These are phyloP conservation scores for Serranus cabrilla DNA, from an alignment of 2,797 vertebrate species.

Conservation along the genomic window DNA sequence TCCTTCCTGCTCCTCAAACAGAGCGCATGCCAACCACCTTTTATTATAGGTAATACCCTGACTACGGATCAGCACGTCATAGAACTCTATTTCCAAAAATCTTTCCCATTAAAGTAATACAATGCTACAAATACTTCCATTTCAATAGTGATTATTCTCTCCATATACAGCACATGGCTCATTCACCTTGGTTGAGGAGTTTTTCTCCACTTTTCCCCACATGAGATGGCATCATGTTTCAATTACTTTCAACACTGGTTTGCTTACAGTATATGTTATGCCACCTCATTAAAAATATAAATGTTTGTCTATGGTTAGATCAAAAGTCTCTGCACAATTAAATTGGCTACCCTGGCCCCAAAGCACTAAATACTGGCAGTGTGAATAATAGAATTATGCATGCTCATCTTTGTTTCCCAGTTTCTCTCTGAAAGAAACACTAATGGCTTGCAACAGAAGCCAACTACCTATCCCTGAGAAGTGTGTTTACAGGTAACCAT, in stretches of 20 bases:
- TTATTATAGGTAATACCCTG: too few relatives aligned
- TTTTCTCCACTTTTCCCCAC: not conserved
- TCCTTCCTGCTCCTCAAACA: too few relatives aligned
- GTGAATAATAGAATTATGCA: slow-evolving; percentile 8
- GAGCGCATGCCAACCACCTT: too few relatives aligned
- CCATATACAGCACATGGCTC: not conserved
- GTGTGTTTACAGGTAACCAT: slow-evolving; percentile 8
- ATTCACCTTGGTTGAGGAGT: not conserved
- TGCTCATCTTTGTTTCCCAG: slow-evolving; percentile 20
- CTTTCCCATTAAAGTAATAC: not conserved
- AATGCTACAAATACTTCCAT: not conserved
- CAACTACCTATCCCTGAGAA: slow-evolving; percentile 2
- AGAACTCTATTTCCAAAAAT: too few relatives aligned
- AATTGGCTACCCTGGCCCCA: not conserved
- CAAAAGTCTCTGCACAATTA: not conserved
- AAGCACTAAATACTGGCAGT: not conserved
- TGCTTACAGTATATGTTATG: not conserved
- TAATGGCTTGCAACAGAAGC: slow-evolving; percentile 13
- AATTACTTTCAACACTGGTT: not conserved
- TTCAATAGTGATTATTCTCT: not conserved
- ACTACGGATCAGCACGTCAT: too few relatives aligned
- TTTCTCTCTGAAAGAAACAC: slow-evolving; percentile 12
- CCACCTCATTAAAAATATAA: not conserved
- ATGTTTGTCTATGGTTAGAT: slow-evolving; percentile 14
- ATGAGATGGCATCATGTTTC: not conserved